Evolutionary conservation across 2,797 vertebrate species (phyloP).

Genomic region (Pagetopsis macropterus): DNA sequence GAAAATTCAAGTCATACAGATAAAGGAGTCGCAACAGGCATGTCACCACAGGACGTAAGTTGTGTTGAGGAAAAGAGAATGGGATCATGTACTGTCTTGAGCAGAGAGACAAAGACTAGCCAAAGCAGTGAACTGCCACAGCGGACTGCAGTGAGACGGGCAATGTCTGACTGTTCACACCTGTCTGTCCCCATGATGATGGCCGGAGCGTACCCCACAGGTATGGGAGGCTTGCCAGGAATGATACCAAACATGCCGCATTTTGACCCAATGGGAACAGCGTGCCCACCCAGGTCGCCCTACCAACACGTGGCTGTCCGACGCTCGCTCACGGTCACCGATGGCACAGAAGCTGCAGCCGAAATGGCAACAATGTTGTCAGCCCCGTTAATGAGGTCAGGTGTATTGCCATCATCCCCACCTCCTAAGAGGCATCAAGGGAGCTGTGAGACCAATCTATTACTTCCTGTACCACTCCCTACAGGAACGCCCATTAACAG

Average conservation of each 20-base stretch:
- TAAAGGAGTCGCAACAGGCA: constrained; percentile 4
- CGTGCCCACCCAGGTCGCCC: constrained; percentile 49
- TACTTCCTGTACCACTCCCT: constrained; percentile 74
- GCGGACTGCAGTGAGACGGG: constrained; percentile 87
- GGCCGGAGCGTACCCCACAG: constrained; percentile 82
- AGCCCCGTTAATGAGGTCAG: constrained; percentile 54
- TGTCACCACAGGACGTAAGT: constrained; percentile 25
- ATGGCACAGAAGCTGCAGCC: constrained; percentile 71
- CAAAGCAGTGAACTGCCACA: constrained; percentile 75
- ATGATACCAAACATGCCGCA: constrained; percentile 39
- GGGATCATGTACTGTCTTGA: constrained; percentile 25
- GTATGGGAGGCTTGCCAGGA: constrained; percentile 34
- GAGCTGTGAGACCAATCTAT: constrained; percentile 66
- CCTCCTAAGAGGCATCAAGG: constrained; percentile 74
- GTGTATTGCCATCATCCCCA: constrained; percentile 72
- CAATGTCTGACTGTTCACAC: constrained; percentile 93
- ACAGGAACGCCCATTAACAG: constrained; percentile 21
- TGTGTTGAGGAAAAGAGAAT: constrained; percentile 26
- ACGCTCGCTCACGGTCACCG: constrained; percentile 87
- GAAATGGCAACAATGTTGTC: constrained; percentile 61
- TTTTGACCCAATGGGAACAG: constrained; percentile 50
- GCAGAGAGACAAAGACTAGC: constrained; percentile 46
- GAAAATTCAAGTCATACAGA: constrained; percentile 40
- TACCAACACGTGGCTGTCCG: constrained; percentile 80
- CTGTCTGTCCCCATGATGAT: constrained; percentile 87